Evolutionary conservation across 2,888 invertebrate genomes (phyloP).

Genomic region (Cheilosia scutellata): DNA sequence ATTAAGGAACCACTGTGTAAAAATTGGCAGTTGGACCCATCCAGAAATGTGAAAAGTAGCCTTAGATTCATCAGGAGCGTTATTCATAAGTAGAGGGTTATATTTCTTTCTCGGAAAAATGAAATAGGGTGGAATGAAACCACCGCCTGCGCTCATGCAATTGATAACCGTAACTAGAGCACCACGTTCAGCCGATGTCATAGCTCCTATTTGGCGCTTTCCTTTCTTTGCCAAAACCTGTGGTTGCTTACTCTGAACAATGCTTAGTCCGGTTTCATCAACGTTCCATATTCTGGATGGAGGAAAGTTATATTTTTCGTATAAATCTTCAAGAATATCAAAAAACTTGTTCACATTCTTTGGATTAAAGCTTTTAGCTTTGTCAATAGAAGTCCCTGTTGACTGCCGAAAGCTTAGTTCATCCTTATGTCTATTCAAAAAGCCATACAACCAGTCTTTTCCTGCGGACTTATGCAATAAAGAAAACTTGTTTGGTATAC

Average conservation of each 20-base stretch:
- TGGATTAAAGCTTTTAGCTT: too few relatives aligned
- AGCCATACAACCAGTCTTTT: too few relatives aligned
- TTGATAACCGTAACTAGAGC: constrained; percentile 18
- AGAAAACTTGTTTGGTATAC: too few relatives aligned
- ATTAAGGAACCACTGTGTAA: constrained; percentile 10
- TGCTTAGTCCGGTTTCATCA: neutral
- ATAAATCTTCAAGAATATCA: neutral
- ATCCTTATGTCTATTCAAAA: too few relatives aligned
- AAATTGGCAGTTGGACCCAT: constrained; percentile 33
- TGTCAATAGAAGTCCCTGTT: too few relatives aligned
- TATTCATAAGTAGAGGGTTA: too few relatives aligned
- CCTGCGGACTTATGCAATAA: too few relatives aligned
- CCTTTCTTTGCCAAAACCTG: constrained; percentile 19
- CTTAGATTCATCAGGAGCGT: too few relatives aligned
- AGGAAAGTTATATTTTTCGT: neutral
- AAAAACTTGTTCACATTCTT: too few relatives aligned
- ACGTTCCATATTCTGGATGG: neutral
- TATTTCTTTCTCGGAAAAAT: neutral
- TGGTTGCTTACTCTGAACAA: neutral
- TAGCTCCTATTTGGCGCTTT: constrained; percentile 30
- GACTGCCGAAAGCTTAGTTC: too few relatives aligned
- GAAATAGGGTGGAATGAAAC: constrained; percentile 33
- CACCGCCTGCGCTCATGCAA: constrained; percentile 31
- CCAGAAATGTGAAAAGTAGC: constrained; percentile 6
- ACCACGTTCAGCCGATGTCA: constrained; percentile 32